phyloP scores from a whole-genome alignment of 2,888 invertebrate genomes.

The Caenorhabditis plicata region DNA sequence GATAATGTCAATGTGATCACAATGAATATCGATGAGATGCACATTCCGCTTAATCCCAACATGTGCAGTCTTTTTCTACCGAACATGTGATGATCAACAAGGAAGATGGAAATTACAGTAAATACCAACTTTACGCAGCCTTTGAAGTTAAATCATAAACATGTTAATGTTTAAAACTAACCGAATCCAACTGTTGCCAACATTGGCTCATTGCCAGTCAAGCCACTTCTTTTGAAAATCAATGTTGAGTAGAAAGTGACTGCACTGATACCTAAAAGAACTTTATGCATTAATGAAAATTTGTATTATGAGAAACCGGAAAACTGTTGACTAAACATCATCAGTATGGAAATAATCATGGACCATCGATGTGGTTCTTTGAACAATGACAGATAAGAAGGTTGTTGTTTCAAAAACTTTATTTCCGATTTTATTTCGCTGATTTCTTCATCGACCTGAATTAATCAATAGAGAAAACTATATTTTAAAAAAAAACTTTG shows the following conservation, averaged over 20 bases:
- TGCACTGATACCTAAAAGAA: conserved; percentile 43
- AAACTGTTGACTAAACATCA: conserved; percentile 85
- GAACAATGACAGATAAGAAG: conserved; percentile 40
- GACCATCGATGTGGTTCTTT: conserved; percentile 74
- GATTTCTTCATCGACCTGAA: too few relatives aligned
- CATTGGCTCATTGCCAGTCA: conserved; percentile 73
- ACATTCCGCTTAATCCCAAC: conserved; percentile 80
- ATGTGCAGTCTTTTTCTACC: conserved; percentile 82
- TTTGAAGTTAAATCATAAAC: conserved; percentile 73
- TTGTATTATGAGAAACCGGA: conserved; percentile 71
- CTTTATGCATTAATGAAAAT: neutral
- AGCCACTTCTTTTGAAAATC: conserved; percentile 76
- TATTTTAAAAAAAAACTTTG: too few relatives aligned
- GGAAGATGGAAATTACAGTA: conserved; percentile 18
- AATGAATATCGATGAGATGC: conserved; percentile 75
- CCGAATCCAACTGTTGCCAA: conserved; percentile 84
- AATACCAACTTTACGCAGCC: conserved; percentile 23
- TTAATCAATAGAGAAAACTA: too few relatives aligned
- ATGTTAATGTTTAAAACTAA: conserved; percentile 80
- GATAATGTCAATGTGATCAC: conserved; percentile 69
- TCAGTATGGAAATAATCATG: conserved; percentile 77
- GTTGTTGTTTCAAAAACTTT: conserved; percentile 3
- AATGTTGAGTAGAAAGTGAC: conserved; percentile 75
- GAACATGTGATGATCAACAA: conserved; percentile 69
- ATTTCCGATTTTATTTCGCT: too few relatives aligned